Base-by-base conservation (phyloP, 1,140 invertebrate genomes). In the Micrasema longulum region DNA sequence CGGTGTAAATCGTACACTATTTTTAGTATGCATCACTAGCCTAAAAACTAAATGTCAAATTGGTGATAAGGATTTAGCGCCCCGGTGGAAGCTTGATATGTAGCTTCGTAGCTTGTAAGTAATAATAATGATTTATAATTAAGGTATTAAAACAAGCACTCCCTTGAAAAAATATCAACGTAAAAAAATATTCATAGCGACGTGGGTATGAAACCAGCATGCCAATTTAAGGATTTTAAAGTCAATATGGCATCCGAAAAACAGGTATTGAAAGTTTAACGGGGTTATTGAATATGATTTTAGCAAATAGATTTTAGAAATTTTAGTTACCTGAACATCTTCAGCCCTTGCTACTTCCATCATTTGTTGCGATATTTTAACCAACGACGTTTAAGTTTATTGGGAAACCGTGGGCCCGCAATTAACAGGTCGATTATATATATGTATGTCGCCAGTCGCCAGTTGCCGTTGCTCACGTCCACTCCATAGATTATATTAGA, bases 281-380 rank as follows among this genome's bases (percentile, higher is more conserved):
- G 7, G 26, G 26, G 7, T 4, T 7, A 31, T 31, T 31, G 7
- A 31, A 31, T 31, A 31, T 7, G 2, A 31, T 31, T 31, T 31
- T 31, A 31, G 7, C 26, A 31, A 7, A 14, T 31, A 18, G 23
- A 20, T 53, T 38, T 18, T n/a, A n/a, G n/a, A n/a, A n/a, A n/a
- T n/a, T n/a, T n/a, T n/a, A n/a, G n/a, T 50, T 63, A 70, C 68
- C 68, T 70, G 68, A 22, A 63, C 31, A 52, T 70, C 57, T 41
- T 70, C 68, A 70, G 68, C 68, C 60, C 48, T 48, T 12, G 68
- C 68, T 14, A 70, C 68, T 18, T 70, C 68, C 68, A 70, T 70
- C 36, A 60, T 60, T 31, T 60, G 20, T 69, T 31, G n/a, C n/a
- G n/a, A 31, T 31, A 4, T 31, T 31, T 31, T 31, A 4, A 7